Base-by-base conservation (phyloP, 2,113 vertebrate species). In the Pollimyrus isidori region DNA sequence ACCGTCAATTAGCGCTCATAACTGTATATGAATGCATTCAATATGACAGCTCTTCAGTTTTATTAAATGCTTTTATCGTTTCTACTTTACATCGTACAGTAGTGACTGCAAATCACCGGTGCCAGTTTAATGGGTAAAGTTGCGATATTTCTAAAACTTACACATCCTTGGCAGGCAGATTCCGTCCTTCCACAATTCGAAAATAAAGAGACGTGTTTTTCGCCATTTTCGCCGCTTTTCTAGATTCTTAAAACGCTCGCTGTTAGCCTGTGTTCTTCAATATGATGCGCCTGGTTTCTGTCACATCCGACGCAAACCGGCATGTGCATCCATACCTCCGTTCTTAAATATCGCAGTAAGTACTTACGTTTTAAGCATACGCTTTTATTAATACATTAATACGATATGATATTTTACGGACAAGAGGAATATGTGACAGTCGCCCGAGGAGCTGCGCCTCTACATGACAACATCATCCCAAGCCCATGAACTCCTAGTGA, bases 111-210 rank as follows among this genome's bases (percentile, higher is more conserved):
- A 76, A 76, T 76, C 10, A 76, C 30, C 5, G 69, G 11, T 15
- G 35, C 30, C 73, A 17, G 13, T 39, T 56, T 23, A 46, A 84
- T n/a, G 23, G 19, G 19, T 23, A 23, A 42, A 45, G 39, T 84
- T 84, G 21, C 39, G 15, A 21, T 48, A 84, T 45, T 88, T 87
- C 13, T 2, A 48, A 58, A 87, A 94, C 93, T 99, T 93, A 98
- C 98, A 98, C 95, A 90, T 98, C 97, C 95, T 98, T 98, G 92
- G 97, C 97, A 0, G 97, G 97, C 92, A 98, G 97, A 89, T 96
- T 96, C 92, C 96, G 96, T 86, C 97, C 97, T 93, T 98, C 97
- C 93, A 98, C 96, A 94, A 98, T 95, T 48, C 97, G 96, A 92
- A 98, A 97, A 93, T 96, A 96, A 89, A 98, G 95, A 80, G 96